These are phyloP conservation scores for Perdita meconis DNA, from an alignment of 2,888 invertebrate species.

Conservation along the genomic window DNA sequence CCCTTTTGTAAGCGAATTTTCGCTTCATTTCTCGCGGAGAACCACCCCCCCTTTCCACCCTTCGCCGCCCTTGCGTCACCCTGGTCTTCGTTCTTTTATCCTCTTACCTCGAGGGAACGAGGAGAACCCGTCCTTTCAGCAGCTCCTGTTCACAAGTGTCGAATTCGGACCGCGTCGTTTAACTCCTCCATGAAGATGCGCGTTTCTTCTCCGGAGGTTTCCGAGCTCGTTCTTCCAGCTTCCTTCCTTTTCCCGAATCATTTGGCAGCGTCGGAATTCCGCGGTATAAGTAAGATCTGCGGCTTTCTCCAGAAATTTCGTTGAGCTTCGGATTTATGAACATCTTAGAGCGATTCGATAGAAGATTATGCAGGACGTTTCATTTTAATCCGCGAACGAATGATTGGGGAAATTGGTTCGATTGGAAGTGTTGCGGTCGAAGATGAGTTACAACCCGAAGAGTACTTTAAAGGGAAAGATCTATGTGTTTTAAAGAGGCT, in stretches of 20 bases:
- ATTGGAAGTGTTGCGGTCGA: neutral
- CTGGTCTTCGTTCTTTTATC: neutral
- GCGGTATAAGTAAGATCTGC: neutral
- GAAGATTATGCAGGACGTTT: neutral
- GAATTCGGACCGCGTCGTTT: constrained; percentile 36
- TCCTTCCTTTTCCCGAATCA: neutral
- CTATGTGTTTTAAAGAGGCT: no score
- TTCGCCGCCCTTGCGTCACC: neutral
- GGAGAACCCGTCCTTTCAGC: neutral
- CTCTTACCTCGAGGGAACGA: neutral
- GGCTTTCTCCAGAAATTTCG: neutral
- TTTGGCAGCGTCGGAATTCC: neutral
- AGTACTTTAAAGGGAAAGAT: no score
- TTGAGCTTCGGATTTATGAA: neutral
- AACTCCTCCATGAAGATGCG: constrained; percentile 23
- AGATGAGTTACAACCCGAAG: no score
- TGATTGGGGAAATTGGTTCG: neutral
- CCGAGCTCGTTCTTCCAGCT: neutral
- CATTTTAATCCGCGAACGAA: neutral
- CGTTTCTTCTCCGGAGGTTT: neutral
- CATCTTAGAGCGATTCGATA: neutral
- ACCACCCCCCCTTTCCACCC: constrained; percentile 7
- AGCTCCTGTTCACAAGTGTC: constrained; percentile 45
- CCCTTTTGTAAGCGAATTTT: neutral
- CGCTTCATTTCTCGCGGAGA: constrained; percentile 37